Evolutionary conservation across 2,888 invertebrate species (phyloP).

Genomic region (Steromphala cineraria): DNA sequence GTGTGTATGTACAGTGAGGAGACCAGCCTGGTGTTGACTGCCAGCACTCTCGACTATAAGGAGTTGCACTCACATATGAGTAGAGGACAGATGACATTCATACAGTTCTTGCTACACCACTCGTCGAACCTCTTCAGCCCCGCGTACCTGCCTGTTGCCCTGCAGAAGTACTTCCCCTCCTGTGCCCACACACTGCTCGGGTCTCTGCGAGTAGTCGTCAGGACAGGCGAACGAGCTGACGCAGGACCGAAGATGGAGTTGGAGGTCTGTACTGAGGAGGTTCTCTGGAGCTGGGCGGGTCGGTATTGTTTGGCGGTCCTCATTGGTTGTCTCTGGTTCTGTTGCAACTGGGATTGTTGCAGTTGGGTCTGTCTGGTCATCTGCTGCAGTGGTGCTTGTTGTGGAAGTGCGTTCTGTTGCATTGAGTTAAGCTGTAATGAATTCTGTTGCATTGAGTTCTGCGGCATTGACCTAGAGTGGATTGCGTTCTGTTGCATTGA

Average conservation of each 20-base stretch:
- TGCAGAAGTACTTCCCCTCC: slow-evolving; percentile 24
- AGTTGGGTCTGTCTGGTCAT: not conserved
- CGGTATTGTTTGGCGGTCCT: no score
- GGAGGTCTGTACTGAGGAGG: not conserved
- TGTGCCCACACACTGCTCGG: not conserved
- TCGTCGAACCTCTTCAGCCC: slow-evolving; percentile 41
- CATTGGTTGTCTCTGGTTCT: no score
- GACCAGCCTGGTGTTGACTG: no score
- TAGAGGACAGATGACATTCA: slow-evolving; percentile 41
- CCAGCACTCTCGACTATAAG: not conserved
- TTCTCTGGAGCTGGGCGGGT: no score
- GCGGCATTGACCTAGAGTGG: no score
- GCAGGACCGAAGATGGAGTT: not conserved
- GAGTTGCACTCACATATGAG: slow-evolving; percentile 40
- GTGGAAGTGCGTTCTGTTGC: not conserved
- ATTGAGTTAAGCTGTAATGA: no score
- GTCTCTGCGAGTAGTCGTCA: not conserved
- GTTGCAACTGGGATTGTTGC: no score
- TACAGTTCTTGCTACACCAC: slow-evolving; percentile 46
- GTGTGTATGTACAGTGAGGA: no score
- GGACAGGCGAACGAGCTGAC: not conserved
- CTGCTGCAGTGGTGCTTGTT: not conserved
- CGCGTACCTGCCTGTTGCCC: slow-evolving; percentile 38
- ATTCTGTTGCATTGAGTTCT: not conserved
- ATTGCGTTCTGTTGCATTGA: not conserved